Conservation (phyloP, 1,140 invertebrate genomes). For the Euschistus heros region DNA sequence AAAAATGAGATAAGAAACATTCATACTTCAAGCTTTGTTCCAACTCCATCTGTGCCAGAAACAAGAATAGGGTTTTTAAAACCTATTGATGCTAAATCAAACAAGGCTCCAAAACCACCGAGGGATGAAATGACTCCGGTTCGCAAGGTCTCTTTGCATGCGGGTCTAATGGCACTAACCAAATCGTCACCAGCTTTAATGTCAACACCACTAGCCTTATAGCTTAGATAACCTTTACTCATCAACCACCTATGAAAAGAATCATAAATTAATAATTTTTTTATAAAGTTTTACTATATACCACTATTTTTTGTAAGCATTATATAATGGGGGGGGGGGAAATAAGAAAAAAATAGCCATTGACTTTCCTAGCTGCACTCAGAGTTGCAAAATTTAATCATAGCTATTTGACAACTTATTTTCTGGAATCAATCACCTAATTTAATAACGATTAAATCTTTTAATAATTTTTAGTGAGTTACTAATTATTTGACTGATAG, state of each 20-base stretch:
- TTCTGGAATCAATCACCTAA: too few species aligned
- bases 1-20: too few species aligned
- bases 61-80: constrained; percentile 77
- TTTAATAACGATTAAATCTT: too few species aligned
- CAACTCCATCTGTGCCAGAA: constrained; percentile 92
- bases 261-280: background rate
- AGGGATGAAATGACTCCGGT: constrained; percentile 66
- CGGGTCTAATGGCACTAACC: constrained; percentile 70
- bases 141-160: constrained; percentile 54
- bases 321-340: too few species aligned
- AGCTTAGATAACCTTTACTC: constrained; percentile 55
- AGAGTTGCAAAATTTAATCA: too few species aligned
- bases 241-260: constrained; percentile 33
- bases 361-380: too few species aligned
- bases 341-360: too few species aligned
- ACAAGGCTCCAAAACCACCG: constrained; percentile 88
- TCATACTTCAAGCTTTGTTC: constrained; percentile 81
- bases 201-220: constrained; percentile 85
- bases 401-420: too few species aligned
- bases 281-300: too few species aligned
- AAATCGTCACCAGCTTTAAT: constrained; percentile 82
- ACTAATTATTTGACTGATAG: too few species aligned
- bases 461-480: too few species aligned
- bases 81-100: constrained; percentile 58
- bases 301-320: too few species aligned